Percentiles rank a stretch among this genome's conserved stretches.
Conservation (phyloP, 1,140 invertebrate genomes). For the silkworm (Bombyx mori) region ASM3026992v2 NC_085110.1:8075501-8076000, state of each 20-base stretch:
- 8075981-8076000: background rate
- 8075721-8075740: slow-evolving; percentile 25
- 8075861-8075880: slow-evolving; percentile 11
- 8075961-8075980: slow-evolving; percentile 4
- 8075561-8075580: too few relatives aligned
- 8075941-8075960: slow-evolving; percentile 8
- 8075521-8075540: too few relatives aligned
- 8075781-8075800: slow-evolving; percentile 44
- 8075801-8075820: slow-evolving; percentile 3
- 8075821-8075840: slow-evolving; percentile 1
- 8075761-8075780: slow-evolving; percentile 28
- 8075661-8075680: background rate
- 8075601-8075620: too few relatives aligned
- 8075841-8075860: slow-evolving; percentile 11
- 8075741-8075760: slow-evolving; percentile 27
- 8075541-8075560: too few relatives aligned
- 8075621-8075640: too few relatives aligned
- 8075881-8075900: slow-evolving; percentile 36
- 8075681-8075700: background rate
- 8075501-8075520: too few relatives aligned
- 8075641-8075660: background rate
- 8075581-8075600: too few relatives aligned
- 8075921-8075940: slow-evolving; percentile 15
- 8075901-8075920: slow-evolving; percentile 34
- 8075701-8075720: slow-evolving; percentile 30